Conservation (phyloP, 2,888 invertebrate genomes). For the Cryptocheilus praepositus region DNA sequence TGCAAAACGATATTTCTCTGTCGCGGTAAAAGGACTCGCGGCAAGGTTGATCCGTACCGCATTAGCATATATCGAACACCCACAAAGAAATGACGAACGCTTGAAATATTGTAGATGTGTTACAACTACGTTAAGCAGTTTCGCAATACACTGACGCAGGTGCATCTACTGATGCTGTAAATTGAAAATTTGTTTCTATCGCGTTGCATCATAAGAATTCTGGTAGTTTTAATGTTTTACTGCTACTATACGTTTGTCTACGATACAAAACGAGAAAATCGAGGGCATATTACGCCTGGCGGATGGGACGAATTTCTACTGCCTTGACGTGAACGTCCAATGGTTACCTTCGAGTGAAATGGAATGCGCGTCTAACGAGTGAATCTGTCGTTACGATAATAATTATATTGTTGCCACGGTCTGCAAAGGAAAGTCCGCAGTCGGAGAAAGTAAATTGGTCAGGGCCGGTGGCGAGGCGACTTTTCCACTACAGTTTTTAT, state of each 20-base stretch:
- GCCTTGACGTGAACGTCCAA: constrained; percentile 2
- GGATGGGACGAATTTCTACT: not conserved
- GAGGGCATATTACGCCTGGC: no score
- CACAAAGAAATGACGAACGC: not conserved
- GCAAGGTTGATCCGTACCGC: not conserved
- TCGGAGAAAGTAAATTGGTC: constrained; percentile 50
- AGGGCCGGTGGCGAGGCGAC: not conserved
- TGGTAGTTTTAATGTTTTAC: no score
- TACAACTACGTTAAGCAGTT: no score
- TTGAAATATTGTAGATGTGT: no score
- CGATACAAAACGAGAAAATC: no score
- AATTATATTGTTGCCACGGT: constrained; percentile 37
- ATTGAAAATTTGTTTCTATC: no score
- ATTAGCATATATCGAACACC: not conserved
- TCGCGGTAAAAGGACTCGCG: not conserved
- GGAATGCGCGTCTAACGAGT: constrained; percentile 36
- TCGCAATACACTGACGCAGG: no score
- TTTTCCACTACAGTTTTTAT: no score
- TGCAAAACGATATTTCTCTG: not conserved
- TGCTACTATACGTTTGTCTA: no score
- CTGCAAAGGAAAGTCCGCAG: constrained; percentile 49
- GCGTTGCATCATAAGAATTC: no score
- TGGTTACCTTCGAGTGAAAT: constrained; percentile 33
- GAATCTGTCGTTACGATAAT: constrained; percentile 39
- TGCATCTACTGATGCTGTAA: no score